A percentile compares a stretch with the other conserved stretches of the same genome.
These are phyloP conservation scores for Cuniculus paca DNA, from an alignment of 2,797 vertebrate species.

Conservation along the genomic window DNA sequence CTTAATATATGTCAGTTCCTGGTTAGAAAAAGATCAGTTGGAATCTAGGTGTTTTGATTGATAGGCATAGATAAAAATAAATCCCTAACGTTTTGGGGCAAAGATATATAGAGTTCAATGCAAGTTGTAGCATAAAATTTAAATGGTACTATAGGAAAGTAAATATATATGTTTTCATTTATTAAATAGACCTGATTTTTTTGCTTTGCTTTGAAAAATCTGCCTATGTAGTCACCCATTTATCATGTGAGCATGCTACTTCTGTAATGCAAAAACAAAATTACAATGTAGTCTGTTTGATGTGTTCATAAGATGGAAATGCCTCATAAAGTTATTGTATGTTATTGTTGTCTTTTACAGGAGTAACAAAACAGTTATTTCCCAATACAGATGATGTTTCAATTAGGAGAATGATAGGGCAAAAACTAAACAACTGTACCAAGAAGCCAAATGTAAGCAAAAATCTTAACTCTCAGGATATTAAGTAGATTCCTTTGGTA, in stretches of 20 bases:
- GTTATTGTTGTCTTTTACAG: conserved; percentile 80
- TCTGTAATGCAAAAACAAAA: conserved; percentile 47
- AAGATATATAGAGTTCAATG: background rate
- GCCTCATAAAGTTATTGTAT: background rate
- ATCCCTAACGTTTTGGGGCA: background rate
- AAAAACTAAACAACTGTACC: conserved; percentile 90
- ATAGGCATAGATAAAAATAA: conserved; percentile 28
- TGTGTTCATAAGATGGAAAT: conserved; percentile 49
- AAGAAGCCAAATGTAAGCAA: conserved; percentile 89
- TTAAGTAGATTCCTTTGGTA: conserved; percentile 87
- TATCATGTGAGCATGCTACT: background rate
- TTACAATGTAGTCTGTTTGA: background rate
- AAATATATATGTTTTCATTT: background rate
- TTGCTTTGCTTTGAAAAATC: conserved; percentile 30
- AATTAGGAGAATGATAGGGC: conserved; percentile 90
- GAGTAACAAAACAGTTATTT: conserved; percentile 89
- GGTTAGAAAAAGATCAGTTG: background rate
- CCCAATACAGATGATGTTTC: conserved; percentile 89
- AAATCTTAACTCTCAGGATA: conserved; percentile 87
- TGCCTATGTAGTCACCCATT: background rate
- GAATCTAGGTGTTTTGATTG: conserved; percentile 9
- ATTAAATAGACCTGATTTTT: background rate
- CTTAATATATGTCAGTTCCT: conserved; percentile 1
- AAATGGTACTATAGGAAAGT: background rate
- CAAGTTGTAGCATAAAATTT: conserved; percentile 1